Evolutionary conservation across 2,113 vertebrate genomes (phyloP), one percentile per base, ranked within the genome.

Genomic region (Micronycteris hirsuta): DNA sequence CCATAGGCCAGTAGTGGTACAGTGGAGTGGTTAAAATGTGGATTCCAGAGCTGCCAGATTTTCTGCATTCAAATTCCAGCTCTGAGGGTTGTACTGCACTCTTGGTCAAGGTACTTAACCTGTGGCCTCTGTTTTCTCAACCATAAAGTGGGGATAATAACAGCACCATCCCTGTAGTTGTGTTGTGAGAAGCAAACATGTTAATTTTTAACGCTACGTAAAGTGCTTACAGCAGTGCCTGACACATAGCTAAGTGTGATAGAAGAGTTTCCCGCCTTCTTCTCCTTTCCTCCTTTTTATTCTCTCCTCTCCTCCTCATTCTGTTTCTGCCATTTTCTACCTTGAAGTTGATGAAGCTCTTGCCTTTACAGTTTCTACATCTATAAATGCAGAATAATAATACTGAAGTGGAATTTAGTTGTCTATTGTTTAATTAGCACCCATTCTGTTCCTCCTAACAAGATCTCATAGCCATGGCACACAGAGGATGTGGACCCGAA

Each of bases 1-100:
- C 19, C 14, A 16, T 2, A 68, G n/a, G 14, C 45, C 74, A 87
- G n/a, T n/a, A 41, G 17, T n/a, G 2, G 81, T n/a, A 31, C 3
- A 26, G 4, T 52, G 33, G n/a, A 70, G 2, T 24, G 0, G 2
- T 58, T 76, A 84, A 58, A 20, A 26, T 0, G 1, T 8, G 6
- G 63, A 41, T 81, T 58, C 36, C n/a, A 74, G 73, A 56, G 56
- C 28, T 63, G 31, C 47, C 17, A 56, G 16, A 49, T 36, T 80
- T 78, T 24, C 33, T 41, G 9, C 45, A 63, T 76, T 70, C 71
- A 96, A 67, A 77, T 76, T 9, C 26, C n/a, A 71, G 31, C 7
- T 94, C 10, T 45, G 45, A 13, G 7, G 26, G 38, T 26, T 36
- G 15, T 20, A 33, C 3, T 74, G 0, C 12, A 28, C 16, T 70